A percentile compares a stretch with the other conserved stretches of the same genome.
Evolutionary conservation across 2,113 vertebrate species (phyloP).

Genomic region (Melospiza georgiana): DNA sequence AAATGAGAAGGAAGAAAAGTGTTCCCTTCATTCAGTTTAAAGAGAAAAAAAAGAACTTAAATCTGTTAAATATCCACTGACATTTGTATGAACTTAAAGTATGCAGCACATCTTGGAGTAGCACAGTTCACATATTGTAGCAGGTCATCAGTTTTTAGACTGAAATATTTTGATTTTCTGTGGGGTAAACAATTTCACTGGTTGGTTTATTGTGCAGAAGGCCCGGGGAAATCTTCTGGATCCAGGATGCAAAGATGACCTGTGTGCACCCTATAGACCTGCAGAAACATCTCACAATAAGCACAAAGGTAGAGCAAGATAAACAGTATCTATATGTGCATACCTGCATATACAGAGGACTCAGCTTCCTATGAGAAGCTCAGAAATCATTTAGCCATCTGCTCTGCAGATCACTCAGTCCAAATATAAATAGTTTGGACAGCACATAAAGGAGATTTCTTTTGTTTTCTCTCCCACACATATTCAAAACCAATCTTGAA

Average conservation of each 20-base stretch:
- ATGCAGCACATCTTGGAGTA: neutral
- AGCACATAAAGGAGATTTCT: neutral
- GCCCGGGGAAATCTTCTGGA: neutral
- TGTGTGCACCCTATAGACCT: neutral
- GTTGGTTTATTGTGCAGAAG: neutral
- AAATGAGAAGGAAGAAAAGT: constrained; percentile 7
- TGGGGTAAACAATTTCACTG: neutral
- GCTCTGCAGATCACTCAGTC: constrained; percentile 11
- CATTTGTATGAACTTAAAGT: constrained; percentile 31
- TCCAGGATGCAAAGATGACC: neutral
- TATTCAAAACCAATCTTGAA: constrained; percentile 24
- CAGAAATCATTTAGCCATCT: constrained; percentile 31
- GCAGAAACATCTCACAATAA: neutral
- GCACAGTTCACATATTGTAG: neutral
- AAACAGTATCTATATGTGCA: neutral
- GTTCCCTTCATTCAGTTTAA: neutral
- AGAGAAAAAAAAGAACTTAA: neutral
- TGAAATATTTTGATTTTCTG: neutral
- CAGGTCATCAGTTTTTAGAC: neutral
- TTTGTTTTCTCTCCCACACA: neutral
- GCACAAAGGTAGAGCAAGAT: neutral
- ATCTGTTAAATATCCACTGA: constrained; percentile 51
- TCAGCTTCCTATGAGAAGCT: neutral
- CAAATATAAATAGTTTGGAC: constrained; percentile 35
- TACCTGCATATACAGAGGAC: neutral